Percentiles rank a stretch among this genome's conserved stretches.
phyloP scores from a whole-genome alignment of 2,797 vertebrate genomes.

The Parauchenoglanis ngamensis region DNA sequence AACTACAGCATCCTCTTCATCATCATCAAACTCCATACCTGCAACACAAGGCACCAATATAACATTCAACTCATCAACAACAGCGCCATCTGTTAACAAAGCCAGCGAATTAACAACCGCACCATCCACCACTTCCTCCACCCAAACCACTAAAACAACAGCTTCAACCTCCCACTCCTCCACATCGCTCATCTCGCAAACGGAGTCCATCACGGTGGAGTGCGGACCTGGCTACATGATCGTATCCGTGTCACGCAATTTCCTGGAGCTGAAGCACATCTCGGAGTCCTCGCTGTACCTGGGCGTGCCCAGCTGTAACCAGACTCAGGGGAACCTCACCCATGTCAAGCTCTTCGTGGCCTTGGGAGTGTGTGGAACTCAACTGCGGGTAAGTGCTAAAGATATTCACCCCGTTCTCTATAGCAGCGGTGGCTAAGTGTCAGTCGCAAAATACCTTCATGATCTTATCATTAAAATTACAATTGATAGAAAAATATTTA shows the following conservation, averaged over 20 bases:
- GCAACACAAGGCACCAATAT: background rate
- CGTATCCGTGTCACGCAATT: conserved; percentile 72
- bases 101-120: background rate
- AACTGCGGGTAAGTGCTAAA: conserved; percentile 72
- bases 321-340: conserved; percentile 71
- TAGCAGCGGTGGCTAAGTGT: background rate
- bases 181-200: background rate
- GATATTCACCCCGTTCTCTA: background rate
- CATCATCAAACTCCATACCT: background rate
- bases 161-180: background rate
- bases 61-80: background rate
- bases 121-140: background rate
- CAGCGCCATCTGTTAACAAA: background rate
- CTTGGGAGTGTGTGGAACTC: conserved; percentile 80
- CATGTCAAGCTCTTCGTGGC: conserved; percentile 73
- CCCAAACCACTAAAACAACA: background rate
- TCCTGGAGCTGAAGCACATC: conserved; percentile 74
- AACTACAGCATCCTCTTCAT: background rate
- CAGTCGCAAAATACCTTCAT: background rate
- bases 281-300: conserved; percentile 77
- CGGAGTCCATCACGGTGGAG: conserved; percentile 65
- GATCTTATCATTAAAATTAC: background rate
- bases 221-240: conserved; percentile 75
- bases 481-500: background rate
- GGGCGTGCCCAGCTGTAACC: conserved; percentile 74